These are phyloP conservation scores for Tachypleus tridentatus DNA, from an alignment of 1,140 invertebrate genomes.

Conservation along the genomic window DNA sequence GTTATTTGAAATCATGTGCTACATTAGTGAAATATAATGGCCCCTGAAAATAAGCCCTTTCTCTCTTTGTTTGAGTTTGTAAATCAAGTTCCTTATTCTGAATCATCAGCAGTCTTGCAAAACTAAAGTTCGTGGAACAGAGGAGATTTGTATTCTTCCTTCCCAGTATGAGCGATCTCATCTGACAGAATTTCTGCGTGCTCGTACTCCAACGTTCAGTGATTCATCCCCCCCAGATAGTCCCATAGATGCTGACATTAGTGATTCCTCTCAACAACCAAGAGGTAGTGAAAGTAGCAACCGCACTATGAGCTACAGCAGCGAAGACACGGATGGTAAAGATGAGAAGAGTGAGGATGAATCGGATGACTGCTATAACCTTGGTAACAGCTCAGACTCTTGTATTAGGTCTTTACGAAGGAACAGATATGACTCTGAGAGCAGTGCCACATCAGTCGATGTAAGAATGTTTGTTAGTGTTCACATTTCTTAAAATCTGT, in stretches of 20 bases:
- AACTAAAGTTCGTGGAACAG: conserved; percentile 34
- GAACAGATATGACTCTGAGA: too few species aligned
- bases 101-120: conserved; percentile 21
- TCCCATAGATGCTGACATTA: background rate
- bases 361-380: background rate
- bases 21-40: too few species aligned
- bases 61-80: too few species aligned
- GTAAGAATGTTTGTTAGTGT: too few species aligned
- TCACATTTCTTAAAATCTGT: too few species aligned
- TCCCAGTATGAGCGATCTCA: conserved; percentile 29
- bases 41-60: too few species aligned
- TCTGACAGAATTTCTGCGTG: conserved; percentile 28
- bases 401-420: too few species aligned
- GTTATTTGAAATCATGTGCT: too few species aligned
- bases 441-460: too few species aligned
- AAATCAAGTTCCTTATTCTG: background rate
- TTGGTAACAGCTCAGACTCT: background rate
- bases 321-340: conserved; percentile 12
- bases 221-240: conserved; percentile 11
- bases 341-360: conserved; percentile 28
- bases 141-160: conserved; percentile 34
- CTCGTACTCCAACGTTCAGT: conserved; percentile 20
- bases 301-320: conserved; percentile 14
- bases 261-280: conserved; percentile 4
- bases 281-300: conserved; percentile 13